phyloP scores from a whole-genome alignment of 30 jellyfish, hydroid and myxozoan genomes.

The Aurelia sp. region DNA sequence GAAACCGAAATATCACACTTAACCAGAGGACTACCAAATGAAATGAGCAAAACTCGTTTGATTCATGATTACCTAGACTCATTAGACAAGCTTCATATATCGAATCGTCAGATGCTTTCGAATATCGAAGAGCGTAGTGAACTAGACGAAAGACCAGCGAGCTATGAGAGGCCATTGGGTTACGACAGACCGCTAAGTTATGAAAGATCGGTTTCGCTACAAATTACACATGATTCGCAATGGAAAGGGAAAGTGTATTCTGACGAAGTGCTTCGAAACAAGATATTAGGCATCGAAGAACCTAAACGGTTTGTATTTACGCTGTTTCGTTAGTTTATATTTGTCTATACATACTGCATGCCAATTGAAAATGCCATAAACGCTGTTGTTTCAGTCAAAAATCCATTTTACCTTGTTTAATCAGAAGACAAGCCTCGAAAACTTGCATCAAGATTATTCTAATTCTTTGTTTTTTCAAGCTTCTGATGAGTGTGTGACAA shows the following conservation, averaged over 20 bases:
- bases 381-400: background rate
- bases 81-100: slow-evolving; percentile 3
- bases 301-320: background rate
- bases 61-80: slow-evolving; percentile 30
- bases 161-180: too few species aligned
- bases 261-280: slow-evolving; percentile 31
- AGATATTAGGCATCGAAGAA: slow-evolving; percentile 33
- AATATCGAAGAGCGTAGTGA: background rate
- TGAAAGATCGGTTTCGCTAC: background rate
- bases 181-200: background rate
- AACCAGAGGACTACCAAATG: background rate
- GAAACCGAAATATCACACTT: too few species aligned
- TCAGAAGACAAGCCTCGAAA: slow-evolving; percentile 10
- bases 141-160: background rate
- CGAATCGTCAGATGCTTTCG: background rate
- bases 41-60: background rate
- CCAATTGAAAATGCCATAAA: background rate
- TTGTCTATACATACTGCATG: background rate
- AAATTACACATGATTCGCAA: background rate
- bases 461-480: too few species aligned
- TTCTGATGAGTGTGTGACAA: too few species aligned
- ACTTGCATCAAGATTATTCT: background rate
- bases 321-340: background rate
- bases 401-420: background rate
- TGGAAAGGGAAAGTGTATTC: slow-evolving; percentile 43